These are phyloP conservation scores for Cephalopholis sonnerati DNA, from an alignment of 2,113 vertebrate species.

Conservation along the genomic window DNA sequence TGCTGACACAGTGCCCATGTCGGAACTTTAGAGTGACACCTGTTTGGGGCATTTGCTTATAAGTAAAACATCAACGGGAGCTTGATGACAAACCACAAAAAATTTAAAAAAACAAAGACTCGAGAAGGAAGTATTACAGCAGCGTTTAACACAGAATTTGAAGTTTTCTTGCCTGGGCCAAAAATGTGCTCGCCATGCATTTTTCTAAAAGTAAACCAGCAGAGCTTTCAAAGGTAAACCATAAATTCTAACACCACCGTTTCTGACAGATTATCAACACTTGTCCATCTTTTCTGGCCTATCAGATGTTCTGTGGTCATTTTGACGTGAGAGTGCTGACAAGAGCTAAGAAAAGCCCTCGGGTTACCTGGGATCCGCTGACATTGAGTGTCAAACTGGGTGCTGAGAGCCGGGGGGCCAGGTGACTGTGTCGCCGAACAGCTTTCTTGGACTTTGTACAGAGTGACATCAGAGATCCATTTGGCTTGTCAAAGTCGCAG, in stretches of 20 bases:
- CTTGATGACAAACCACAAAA: not conserved
- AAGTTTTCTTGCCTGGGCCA: not conserved
- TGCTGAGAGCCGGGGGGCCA: constrained; percentile 66
- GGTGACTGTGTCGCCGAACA: constrained; percentile 37
- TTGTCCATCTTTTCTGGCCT: constrained; percentile 29
- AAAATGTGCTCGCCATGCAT: not conserved
- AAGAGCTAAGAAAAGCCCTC: constrained; percentile 61
- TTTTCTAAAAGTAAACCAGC: constrained; percentile 15
- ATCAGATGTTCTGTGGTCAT: constrained; percentile 53
- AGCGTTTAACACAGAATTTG: not conserved
- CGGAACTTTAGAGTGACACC: constrained; percentile 35
- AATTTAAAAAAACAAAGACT: not conserved
- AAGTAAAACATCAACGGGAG: not conserved
- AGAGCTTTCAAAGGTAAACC: constrained; percentile 27
- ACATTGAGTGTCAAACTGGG: constrained; percentile 69
- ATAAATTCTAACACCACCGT: constrained; percentile 21
- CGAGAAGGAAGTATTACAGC: not conserved
- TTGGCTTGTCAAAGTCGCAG: constrained; percentile 34
- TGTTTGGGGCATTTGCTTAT: constrained; percentile 36
- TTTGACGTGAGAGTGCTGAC: constrained; percentile 62
- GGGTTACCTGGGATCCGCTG: constrained; percentile 71
- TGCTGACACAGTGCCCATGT: constrained; percentile 28
- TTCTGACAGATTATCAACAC: constrained; percentile 51
- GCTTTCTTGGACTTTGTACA: constrained; percentile 53
- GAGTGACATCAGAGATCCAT: constrained; percentile 58